Base-by-base conservation (phyloP, 2,113 vertebrate species). In the Tragulus kanchil region DNA sequence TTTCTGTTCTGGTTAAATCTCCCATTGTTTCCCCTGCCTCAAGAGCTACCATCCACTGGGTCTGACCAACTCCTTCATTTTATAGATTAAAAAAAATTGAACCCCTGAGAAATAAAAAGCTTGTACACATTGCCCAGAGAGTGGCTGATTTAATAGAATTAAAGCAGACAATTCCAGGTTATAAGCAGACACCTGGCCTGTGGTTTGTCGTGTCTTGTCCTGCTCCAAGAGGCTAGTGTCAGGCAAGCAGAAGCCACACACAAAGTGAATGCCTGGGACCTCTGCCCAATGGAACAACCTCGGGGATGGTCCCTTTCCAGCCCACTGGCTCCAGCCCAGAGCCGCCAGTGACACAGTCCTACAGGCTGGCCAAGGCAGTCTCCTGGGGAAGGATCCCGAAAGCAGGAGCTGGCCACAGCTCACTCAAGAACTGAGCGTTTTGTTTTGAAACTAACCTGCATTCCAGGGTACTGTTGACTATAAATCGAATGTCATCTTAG, bases 401-500 rank as follows among this genome's bases (percentile, higher is more conserved):
- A 67, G n/a, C 28, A 73, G 16, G 15, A 82, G 77, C 84, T 65
- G 19, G 48, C 50, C 69, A 56, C 54, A 21, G 10, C 85, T 31
- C 62, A 64, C 79, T 97, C 42, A 71, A 36, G 6, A 87, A 85
- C 11, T 21, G 14, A 69, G 36, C 42, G 11, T 86, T 77, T 94
- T 71, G 48, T 78, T 90, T 82, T 81, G 84, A 93, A 92, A 97
- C 54, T 15, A 54, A 93, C 85, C 13, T 9, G 16, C 25, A 50
- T 87, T 81, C 61, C 26, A 67, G 12, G 7, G 3, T 50, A 36
- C 45, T 59, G 6, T n/a, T 59, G 90, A 59, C 48, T 89, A 58
- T 88, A 96, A 93, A 94, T 94, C 88, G 94, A 79, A 61, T 50
- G 28, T 84, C 81, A 65, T 31, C 21, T 61, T 81, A 13, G 65